Evolutionary conservation across 2,113 vertebrate species (phyloP).

Genomic region (Deroptyus accipitrinus): DNA sequence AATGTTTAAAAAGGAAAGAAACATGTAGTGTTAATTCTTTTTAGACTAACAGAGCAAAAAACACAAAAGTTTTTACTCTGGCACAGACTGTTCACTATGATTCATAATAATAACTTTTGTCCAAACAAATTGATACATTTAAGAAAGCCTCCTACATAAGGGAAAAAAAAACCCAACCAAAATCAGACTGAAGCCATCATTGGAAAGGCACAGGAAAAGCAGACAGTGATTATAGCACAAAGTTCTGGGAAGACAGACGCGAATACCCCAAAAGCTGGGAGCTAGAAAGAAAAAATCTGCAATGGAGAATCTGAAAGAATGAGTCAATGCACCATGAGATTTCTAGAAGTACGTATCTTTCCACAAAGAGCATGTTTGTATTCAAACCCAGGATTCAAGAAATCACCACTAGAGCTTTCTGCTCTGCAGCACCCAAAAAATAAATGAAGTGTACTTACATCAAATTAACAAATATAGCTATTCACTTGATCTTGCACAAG

Average conservation of each 20-base stretch:
- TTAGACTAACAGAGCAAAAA: neutral
- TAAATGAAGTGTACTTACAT: neutral
- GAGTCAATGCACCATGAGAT: neutral
- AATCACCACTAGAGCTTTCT: neutral
- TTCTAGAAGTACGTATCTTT: neutral
- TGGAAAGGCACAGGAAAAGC: neutral
- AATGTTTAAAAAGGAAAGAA: neutral
- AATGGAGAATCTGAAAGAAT: neutral
- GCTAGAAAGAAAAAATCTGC: neutral
- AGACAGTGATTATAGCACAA: neutral
- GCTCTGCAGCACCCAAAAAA: neutral
- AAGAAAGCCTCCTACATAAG: neutral
- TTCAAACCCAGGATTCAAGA: neutral
- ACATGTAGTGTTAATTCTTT: neutral
- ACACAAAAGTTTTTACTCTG: neutral
- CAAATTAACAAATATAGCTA: neutral
- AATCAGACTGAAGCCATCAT: neutral
- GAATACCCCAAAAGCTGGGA: neutral
- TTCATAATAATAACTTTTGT: neutral
- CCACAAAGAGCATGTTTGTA: neutral
- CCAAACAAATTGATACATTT: conserved; percentile 6
- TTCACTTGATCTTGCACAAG: neutral
- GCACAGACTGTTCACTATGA: neutral
- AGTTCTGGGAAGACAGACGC: neutral
- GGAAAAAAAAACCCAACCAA: neutral